Percentiles rank a stretch among this genome's conserved stretches.
Evolutionary conservation across 2,888 invertebrate genomes (phyloP).

Genomic region (Choristoneura rosaceana): DNA sequence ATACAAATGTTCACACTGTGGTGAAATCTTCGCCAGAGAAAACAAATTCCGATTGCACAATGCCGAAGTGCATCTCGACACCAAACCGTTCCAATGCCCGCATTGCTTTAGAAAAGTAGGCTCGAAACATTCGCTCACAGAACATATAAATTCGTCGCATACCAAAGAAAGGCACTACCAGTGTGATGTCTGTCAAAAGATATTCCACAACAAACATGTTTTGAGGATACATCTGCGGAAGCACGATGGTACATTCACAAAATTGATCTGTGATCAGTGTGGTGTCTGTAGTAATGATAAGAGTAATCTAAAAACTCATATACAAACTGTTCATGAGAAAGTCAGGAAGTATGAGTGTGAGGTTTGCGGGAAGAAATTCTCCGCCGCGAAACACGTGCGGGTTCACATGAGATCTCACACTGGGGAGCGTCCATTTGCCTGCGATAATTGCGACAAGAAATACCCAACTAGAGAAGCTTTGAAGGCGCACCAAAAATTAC

Average conservation of each 20-base stretch:
- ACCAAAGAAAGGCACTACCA: slow-evolving; percentile 27
- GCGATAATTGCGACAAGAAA: slow-evolving; percentile 2
- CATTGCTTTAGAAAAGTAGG: slow-evolving; percentile 15
- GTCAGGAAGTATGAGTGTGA: neutral
- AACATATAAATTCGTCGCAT: slow-evolving; percentile 24
- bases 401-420: slow-evolving; percentile 24
- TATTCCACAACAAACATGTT: slow-evolving; percentile 21
- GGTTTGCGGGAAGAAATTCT: slow-evolving; percentile 26
- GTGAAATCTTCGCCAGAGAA: slow-evolving; percentile 11
- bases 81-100: slow-evolving; percentile 21
- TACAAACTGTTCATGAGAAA: slow-evolving; percentile 27
- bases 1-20: slow-evolving; percentile 24
- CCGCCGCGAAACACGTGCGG: slow-evolving; percentile 22
- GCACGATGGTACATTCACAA: slow-evolving; percentile 33
- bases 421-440: slow-evolving; percentile 18
- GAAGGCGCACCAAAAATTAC: slow-evolving; percentile 9
- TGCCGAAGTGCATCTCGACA: slow-evolving; percentile 8
- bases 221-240: slow-evolving; percentile 28
- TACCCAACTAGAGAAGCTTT: slow-evolving; percentile 10
- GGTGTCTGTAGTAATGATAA: slow-evolving; percentile 27
- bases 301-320: slow-evolving; percentile 21
- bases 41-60: slow-evolving; percentile 9
- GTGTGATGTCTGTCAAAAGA: slow-evolving; percentile 32
- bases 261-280: slow-evolving; percentile 35
- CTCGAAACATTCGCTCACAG: neutral